These are phyloP conservation scores for Neosilurus hyrtlii DNA, from an alignment of 2,797 vertebrate genomes.

Conservation along the genomic window DNA sequence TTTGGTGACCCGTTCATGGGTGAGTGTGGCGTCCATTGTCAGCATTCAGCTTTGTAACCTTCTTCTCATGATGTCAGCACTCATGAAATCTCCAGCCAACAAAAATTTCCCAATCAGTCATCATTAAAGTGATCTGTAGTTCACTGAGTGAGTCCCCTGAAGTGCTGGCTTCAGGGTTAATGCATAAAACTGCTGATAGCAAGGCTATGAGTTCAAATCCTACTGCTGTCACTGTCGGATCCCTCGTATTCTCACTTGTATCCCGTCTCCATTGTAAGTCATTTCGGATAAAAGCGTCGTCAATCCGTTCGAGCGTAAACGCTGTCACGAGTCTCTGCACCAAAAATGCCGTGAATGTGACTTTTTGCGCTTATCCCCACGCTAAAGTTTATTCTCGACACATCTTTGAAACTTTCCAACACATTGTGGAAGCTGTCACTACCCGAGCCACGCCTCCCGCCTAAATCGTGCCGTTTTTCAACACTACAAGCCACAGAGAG, in stretches of 20 bases:
- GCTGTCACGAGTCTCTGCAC: neutral
- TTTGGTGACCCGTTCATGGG: neutral
- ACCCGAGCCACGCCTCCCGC: conserved; percentile 3
- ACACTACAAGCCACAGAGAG: neutral
- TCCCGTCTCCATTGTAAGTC: neutral
- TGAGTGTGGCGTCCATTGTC: neutral
- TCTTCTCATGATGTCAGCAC: neutral
- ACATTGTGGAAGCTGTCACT: conserved; percentile 8
- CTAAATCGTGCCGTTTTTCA: neutral
- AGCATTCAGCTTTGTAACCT: neutral
- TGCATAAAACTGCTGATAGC: neutral
- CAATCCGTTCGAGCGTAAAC: neutral
- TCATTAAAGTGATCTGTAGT: neutral
- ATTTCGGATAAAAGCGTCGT: neutral
- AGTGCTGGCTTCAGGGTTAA: too few relatives aligned
- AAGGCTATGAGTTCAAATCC: neutral
- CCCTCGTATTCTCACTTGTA: neutral
- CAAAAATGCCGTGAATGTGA: too few relatives aligned
- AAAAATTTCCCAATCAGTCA: neutral
- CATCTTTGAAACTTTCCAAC: conserved; percentile 9
- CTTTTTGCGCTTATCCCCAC: neutral
- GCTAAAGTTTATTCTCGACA: neutral
- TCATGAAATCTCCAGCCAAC: neutral
- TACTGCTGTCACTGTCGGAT: too few relatives aligned
- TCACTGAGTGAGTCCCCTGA: neutral